Percentiles rank a stretch among this genome's conserved stretches.
phyloP scores from a whole-genome alignment of 1,140 invertebrate genomes.

The Portunus trituberculatus region DNA sequence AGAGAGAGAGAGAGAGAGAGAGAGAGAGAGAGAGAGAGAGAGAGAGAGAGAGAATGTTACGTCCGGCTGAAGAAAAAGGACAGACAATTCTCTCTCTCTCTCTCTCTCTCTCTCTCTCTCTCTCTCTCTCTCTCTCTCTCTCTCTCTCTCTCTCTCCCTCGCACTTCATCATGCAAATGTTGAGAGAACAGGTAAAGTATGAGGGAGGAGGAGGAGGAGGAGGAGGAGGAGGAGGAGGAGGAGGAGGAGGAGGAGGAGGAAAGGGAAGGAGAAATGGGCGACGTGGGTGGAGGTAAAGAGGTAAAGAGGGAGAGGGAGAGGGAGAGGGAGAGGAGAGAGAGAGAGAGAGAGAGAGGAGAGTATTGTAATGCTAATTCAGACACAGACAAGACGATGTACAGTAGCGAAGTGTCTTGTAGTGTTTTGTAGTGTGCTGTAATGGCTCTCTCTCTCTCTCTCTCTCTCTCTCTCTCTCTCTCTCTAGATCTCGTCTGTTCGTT shows the following conservation, averaged over 20 bases:
- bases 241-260: not conserved
- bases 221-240: not conserved
- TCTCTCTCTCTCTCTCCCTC: too few relatives aligned
- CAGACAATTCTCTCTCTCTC: slow-evolving; percentile 7
- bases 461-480: too few relatives aligned
- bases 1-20: not conserved
- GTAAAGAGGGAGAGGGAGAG: not conserved
- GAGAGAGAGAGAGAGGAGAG: not conserved
- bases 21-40: slow-evolving; percentile 34
- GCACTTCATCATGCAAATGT: not conserved
- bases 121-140: too few relatives aligned
- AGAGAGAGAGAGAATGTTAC: slow-evolving; percentile 30
- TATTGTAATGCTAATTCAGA: not conserved
- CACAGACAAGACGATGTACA: too few relatives aligned
- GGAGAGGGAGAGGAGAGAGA: not conserved
- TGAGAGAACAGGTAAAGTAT: not conserved
- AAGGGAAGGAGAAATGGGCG: not conserved
- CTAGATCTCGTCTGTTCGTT: too few relatives aligned
- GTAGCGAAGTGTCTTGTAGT: too few relatives aligned
- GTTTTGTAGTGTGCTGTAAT: too few relatives aligned
- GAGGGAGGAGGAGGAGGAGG: not conserved
- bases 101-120: not conserved
- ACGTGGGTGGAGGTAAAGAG: not conserved
- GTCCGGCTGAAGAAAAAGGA: not conserved
- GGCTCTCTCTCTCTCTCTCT: too few relatives aligned